Conservation (phyloP, 2,113 vertebrate genomes). For the Oophaga pumilio region DNA sequence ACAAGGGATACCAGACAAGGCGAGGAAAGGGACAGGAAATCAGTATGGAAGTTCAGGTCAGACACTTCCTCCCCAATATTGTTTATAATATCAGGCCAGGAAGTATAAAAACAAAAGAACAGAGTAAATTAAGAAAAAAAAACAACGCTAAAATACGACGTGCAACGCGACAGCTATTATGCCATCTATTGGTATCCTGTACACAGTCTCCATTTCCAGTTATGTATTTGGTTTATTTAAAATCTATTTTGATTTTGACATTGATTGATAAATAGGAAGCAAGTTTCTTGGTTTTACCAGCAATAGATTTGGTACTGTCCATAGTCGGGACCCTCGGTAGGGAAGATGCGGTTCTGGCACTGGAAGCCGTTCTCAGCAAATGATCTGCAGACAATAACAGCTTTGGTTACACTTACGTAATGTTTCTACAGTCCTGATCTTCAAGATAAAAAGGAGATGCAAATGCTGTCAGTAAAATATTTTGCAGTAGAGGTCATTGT, state of each 20-base stretch:
- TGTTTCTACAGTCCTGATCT: not conserved
- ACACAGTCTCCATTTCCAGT: not conserved
- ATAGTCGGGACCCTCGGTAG: constrained; percentile 86
- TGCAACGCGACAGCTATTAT: not conserved
- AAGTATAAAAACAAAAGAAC: constrained; percentile 19
- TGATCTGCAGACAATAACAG: constrained; percentile 74
- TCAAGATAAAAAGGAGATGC: not conserved
- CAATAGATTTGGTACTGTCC: constrained; percentile 86
- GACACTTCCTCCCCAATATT: constrained; percentile 50
- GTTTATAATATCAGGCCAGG: constrained; percentile 34
- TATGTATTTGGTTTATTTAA: not conserved
- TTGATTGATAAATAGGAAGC: not conserved
- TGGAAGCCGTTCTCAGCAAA: constrained; percentile 79
- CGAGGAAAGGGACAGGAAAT: constrained; percentile 43
- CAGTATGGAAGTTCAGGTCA: constrained; percentile 34
- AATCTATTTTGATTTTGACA: not conserved
- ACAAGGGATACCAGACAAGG: constrained; percentile 29
- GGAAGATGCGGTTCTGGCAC: constrained; percentile 78
- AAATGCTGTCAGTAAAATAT: not conserved
- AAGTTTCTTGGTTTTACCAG: constrained; percentile 73
- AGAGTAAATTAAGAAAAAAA: not conserved
- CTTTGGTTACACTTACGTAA: not conserved
- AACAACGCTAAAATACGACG: not conserved
- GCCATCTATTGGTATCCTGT: no score
- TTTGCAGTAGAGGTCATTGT: not conserved